Evolutionary conservation across 2,113 vertebrate genomes (phyloP), one percentile per base, ranked within the genome.

Genomic region (Antennarius striatus): DNA sequence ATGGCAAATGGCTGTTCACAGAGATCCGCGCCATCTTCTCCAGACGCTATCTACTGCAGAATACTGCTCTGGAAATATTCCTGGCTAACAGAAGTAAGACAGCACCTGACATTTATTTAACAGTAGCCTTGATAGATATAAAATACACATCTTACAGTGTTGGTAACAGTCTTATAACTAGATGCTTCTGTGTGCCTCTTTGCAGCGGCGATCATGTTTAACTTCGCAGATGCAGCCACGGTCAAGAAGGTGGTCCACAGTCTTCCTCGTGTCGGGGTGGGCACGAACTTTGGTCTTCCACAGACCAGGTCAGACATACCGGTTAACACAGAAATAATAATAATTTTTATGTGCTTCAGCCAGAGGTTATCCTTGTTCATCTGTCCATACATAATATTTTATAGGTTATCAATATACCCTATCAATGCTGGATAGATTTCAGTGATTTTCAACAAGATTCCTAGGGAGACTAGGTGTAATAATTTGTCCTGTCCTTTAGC

Each of bases 1-100:
- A 99, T 79, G 97, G 98, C 60, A 99, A 98, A 93, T 99, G 97
- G 98, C 91, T 98, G 49, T 99, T 99, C 82, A 94, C 95, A 15
- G 98, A 99, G 91, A 96, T 99, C 76, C 93, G 96, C 0, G 91
- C 96, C 0, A 49, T 99, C 86, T 98, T 98, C 90, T 98, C 96
- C 68, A 93, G 98, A 36, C 96, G 96, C 69, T 98, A 96, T 73
- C 94, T 99, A 51, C 92, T 99, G 73, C 98, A 99, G 83, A 99
- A 97, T 60, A 97, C 97, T 10, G 96, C 96, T 0, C 85, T 99
- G 91, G 98, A 99, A 84, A 95, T 99, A 86, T 98, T 99, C 89
- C 95, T 99, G 96, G 96, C 97, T 83, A 99, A 98, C 63, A 93
- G 97, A 93, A 98, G 98, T 99, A 95, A 87, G 77, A 50, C 54